Evolutionary conservation across 1,140 invertebrate species (phyloP), one percentile per base, ranked within the genome.

Genomic region (Eueides isabella): DNA sequence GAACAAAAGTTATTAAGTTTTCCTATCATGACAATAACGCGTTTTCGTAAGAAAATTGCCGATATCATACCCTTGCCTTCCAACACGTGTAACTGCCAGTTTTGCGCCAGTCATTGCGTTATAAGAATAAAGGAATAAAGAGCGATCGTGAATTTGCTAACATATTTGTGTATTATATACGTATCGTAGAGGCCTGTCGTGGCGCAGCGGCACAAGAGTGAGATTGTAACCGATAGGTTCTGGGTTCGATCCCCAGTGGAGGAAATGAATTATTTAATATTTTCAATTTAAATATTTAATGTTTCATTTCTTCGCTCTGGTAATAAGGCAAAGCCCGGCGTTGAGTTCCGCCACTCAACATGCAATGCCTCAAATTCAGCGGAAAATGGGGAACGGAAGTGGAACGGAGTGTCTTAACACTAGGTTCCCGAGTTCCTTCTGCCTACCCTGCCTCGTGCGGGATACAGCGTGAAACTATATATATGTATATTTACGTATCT

Each of bases 81-180:
- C 48, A 55, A 55, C 48, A 55, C 48, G 48, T 55, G 48, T 55
- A 55, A 55, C 0, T 11, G 48, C 48, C 48, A 55, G 48, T 26
- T 55, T 55, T 55, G 48, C 48, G 48, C 48, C 48, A 55, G 44
- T 55, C 44, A 55, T 55, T 55, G 44, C 7, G 19, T 26, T 55
- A 55, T 55, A 23, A 23, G 44, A 55, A 55, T 26, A 55, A 55
- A 55, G 44, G 44, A 23, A 55, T 23, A 55, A 19, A 55, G 19
- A 55, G 44, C 44, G 44, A 55, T 55, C 19, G 19, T 19, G 44
- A 55, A 55, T 55, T 55, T 55, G 19, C 9, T 55, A 19, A 26
- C 19, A 55, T 55, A 55, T 55, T 55, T 55, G 44, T 55, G 2
- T 55, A 55, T 55, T 7, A 23, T 55, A 55, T 44, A 19, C 19